Base-by-base conservation (phyloP, 64 coral and sea anemone species). In the Stichodactyla mertensii region DNA sequence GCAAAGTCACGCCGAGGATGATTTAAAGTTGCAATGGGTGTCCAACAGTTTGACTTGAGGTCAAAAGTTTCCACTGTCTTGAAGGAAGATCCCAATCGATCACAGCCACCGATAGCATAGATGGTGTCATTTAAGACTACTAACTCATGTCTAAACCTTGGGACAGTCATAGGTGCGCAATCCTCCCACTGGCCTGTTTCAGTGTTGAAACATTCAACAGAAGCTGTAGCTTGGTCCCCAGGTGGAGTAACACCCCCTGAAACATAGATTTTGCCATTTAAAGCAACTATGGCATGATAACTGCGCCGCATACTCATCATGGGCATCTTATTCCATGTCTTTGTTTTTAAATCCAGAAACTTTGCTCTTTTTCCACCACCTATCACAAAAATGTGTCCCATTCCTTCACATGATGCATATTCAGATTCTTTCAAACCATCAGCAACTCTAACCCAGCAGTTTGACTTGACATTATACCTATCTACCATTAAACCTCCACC, bases 181-280 rank as follows among this genome's bases (percentile, higher is more conserved):
- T 24, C n/a, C 51, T 87, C 87, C 93, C 93, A 95, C 5, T 86
- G 71, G 60, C 87, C 89, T 28, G 79, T 83, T 60, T 89, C 93
- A 45, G 93, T 89, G 77, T 89, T 92, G 55, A 77, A 95, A 57
- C 93, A 95, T 83, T 95, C 93, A 57, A 89, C 90, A 61, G 87
- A 80, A 83, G 93, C 87, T 45, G 80, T 88, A 4, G 93, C 78
- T 84, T 71, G 55, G 55, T 95, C 91, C 19, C 93, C 93, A 24
- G 93, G 93, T 18, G 87, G 74, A 26, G 93, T 95, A 57, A 86
- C 53, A 59, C 93, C 90, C 52, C 93, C 93, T 20, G 90, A 62
- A 14, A 86, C 93, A 71, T 92, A 95, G 16, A 95, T 87, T 74
- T 92, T 95, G 6, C 88, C 88, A 16, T 91, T 27, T n/a, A 95